Conservation (phyloP, 2,888 invertebrate species). For the Gandaritis pyraliata region DNA sequence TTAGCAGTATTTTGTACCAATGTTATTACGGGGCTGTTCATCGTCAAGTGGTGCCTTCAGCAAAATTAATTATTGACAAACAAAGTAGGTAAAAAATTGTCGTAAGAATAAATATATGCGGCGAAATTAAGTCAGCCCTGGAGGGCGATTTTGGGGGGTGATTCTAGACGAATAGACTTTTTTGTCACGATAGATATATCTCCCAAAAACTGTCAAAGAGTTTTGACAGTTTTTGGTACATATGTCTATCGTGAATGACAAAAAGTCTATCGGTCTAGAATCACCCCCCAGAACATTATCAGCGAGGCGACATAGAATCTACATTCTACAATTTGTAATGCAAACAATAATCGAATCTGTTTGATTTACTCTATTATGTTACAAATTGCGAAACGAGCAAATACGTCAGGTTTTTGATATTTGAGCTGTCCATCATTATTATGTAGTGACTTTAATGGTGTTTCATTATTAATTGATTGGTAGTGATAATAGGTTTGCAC, state of each 20-base stretch:
- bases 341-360: slow-evolving; percentile 1
- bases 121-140: background rate
- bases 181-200: too few species aligned
- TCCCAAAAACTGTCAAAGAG: too few species aligned
- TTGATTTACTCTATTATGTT: background rate
- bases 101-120: background rate
- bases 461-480: background rate
- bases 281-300: too few species aligned
- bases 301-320: background rate
- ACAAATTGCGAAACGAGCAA: background rate
- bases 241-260: too few species aligned
- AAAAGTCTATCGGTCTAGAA: too few species aligned
- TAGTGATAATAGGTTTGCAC: too few species aligned
- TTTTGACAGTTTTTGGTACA: too few species aligned
- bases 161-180: too few species aligned
- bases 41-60: too few species aligned
- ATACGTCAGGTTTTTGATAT: background rate
- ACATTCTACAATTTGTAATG: slow-evolving; percentile 2
- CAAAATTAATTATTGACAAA: too few species aligned
- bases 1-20: slow-evolving; percentile 2
- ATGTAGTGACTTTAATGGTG: background rate
- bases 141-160: too few species aligned
- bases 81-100: too few species aligned
- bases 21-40: background rate
- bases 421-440: background rate